A percentile compares a stretch with the other conserved stretches of the same genome.
phyloP scores from a whole-genome alignment of 2,113 vertebrate genomes.

The Lonchura striata region DNA sequence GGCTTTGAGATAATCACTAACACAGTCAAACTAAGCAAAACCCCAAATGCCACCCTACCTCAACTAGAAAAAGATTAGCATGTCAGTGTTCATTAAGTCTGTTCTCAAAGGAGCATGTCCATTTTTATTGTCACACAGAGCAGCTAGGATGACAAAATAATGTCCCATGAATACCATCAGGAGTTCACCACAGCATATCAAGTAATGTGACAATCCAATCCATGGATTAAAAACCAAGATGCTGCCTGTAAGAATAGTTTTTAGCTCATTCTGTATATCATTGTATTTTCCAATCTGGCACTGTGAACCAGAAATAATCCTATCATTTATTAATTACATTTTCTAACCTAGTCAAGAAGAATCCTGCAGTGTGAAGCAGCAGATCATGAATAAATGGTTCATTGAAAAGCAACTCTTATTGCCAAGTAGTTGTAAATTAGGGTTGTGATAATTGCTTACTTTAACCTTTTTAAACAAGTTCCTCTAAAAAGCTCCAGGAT shows the following conservation, averaged over 20 bases:
- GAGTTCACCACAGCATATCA: conserved; percentile 50
- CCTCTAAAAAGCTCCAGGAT: conserved; percentile 74
- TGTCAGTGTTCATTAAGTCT: neutral
- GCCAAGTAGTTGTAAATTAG: conserved; percentile 77
- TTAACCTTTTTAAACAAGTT: conserved; percentile 79
- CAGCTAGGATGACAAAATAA: neutral
- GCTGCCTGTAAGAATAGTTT: conserved; percentile 52
- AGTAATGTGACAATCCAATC: conserved; percentile 58
- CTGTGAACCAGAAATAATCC: conserved; percentile 81
- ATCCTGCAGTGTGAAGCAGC: conserved; percentile 70
- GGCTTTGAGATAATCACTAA: neutral
- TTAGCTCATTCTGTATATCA: conserved; percentile 66
- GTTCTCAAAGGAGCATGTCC: conserved; percentile 42
- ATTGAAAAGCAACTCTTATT: conserved; percentile 78
- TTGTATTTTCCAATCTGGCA: conserved; percentile 75
- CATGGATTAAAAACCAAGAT: conserved; percentile 65
- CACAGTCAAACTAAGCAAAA: neutral
- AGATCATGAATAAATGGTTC: conserved; percentile 76
- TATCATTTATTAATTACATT: conserved; percentile 82
- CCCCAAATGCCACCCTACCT: neutral
- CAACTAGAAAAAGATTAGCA: neutral
- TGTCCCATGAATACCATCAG: conserved; percentile 39
- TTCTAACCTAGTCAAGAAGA: conserved; percentile 77
- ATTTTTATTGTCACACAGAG: conserved; percentile 10
- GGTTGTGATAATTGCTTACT: conserved; percentile 78